Percentiles rank a stretch among this genome's conserved stretches.
Evolutionary conservation across 2,797 vertebrate genomes (phyloP).

Genomic region (Scyliorhinus canicula): DNA sequence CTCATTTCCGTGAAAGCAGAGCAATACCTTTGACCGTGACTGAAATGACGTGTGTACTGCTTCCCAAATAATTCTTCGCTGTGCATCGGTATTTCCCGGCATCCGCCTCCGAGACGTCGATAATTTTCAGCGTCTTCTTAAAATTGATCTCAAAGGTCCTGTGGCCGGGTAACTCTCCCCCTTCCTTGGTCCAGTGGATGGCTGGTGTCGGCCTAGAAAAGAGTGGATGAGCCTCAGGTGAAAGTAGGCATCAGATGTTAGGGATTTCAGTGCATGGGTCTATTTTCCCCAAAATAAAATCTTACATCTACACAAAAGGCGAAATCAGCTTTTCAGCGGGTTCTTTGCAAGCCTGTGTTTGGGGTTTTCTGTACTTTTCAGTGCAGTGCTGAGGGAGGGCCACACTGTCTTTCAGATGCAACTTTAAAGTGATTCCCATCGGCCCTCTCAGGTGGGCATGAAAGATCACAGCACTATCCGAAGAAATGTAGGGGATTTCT

Average conservation of each 20-base stretch:
- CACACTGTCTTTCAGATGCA: background rate
- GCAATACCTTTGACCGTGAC: conserved; percentile 83
- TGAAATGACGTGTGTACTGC: conserved; percentile 70
- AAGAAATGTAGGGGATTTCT: background rate
- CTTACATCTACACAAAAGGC: background rate
- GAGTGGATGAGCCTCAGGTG: background rate
- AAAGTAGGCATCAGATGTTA: background rate
- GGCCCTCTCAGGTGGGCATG: background rate
- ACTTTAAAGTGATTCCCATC: background rate
- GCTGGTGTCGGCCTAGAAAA: conserved; percentile 77
- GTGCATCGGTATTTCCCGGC: conserved; percentile 85
- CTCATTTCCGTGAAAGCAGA: background rate
- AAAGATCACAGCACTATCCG: background rate
- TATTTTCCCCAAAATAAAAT: background rate
- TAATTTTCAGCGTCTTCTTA: conserved; percentile 81
- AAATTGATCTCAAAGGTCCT: conserved; percentile 74
- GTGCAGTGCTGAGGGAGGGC: no score
- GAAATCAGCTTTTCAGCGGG: background rate
- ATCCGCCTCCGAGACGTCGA: conserved; percentile 79
- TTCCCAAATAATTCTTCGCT: conserved; percentile 73
- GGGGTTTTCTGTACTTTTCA: background rate
- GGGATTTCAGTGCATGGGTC: background rate
- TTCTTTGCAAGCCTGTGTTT: background rate
- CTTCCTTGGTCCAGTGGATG: conserved; percentile 83
- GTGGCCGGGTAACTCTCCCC: conserved; percentile 70